phyloP scores from a whole-genome alignment of 2,888 invertebrate species.

The Pegoplata infirma region DNA sequence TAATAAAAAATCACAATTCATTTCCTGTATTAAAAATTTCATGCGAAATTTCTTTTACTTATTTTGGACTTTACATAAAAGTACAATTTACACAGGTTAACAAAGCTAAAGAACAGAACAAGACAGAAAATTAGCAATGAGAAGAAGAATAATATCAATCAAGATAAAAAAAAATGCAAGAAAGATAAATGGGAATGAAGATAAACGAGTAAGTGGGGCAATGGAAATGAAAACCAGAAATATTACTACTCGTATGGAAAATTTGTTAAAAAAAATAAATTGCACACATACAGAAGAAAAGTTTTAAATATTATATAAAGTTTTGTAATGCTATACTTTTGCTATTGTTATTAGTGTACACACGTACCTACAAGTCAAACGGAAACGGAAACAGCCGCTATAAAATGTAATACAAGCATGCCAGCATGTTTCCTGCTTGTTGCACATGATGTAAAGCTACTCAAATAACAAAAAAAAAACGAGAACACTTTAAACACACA shows the following conservation, averaged over 20 bases:
- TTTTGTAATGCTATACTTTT: constrained; percentile 11
- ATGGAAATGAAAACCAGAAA: constrained; percentile 4
- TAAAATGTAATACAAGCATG: constrained; percentile 63
- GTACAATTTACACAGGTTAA: constrained; percentile 6
- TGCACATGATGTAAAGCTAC: constrained; percentile 62
- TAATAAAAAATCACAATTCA: constrained; percentile 23
- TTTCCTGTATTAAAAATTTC: constrained; percentile 35
- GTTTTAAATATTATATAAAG: constrained; percentile 41
- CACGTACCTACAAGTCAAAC: constrained; percentile 64
- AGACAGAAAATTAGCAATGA: constrained; percentile 7
- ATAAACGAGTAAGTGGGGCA: constrained; percentile 12
- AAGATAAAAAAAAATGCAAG: constrained; percentile 15
- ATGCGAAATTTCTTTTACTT: not conserved
- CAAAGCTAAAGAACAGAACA: not conserved
- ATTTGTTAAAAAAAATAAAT: not conserved
- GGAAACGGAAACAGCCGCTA: constrained; percentile 65
- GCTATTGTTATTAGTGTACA: constrained; percentile 43
- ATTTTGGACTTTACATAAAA: not conserved
- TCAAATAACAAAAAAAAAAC: constrained; percentile 44
- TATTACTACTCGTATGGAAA: not conserved
- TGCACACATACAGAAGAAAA: not conserved
- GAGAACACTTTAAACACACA: constrained; percentile 18
- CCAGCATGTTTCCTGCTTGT: constrained; percentile 63
- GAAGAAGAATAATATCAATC: constrained; percentile 39
- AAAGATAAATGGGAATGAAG: constrained; percentile 4